phyloP scores from a whole-genome alignment of 2,888 invertebrate species.

The Caenorhabditis sulstoni region DNA sequence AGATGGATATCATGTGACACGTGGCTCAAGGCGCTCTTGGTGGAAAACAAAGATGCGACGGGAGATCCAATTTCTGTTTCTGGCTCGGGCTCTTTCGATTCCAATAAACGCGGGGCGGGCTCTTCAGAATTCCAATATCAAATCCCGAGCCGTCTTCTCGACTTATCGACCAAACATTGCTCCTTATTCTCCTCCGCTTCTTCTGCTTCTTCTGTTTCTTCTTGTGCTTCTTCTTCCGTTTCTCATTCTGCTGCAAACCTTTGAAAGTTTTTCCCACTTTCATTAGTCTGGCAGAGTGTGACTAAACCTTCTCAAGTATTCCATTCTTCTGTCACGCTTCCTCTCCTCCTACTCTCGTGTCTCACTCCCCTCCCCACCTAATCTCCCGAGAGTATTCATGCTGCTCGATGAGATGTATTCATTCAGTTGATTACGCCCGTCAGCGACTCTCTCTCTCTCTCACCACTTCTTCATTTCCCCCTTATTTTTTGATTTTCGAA shows the following conservation, averaged over 20 bases:
- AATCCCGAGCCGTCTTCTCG: slow-evolving; percentile 15
- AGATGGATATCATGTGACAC: slow-evolving; percentile 12
- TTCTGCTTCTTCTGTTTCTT: slow-evolving; percentile 1
- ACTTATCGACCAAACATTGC: slow-evolving; percentile 47
- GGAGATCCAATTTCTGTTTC: slow-evolving; percentile 12
- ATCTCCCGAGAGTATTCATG: neutral
- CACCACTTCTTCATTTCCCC: neutral
- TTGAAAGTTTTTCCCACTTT: neutral
- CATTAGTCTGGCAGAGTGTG: slow-evolving; percentile 4
- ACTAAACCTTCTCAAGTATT: neutral
- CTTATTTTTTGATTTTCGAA: neutral
- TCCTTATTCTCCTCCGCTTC: neutral
- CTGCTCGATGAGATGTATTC: neutral
- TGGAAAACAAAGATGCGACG: slow-evolving; percentile 34
- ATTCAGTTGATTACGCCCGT: neutral
- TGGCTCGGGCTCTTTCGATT: slow-evolving; percentile 11
- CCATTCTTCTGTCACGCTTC: neutral
- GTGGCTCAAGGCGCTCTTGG: slow-evolving; percentile 1
- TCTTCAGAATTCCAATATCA: slow-evolving; percentile 55
- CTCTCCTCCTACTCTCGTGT: neutral
- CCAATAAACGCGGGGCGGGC: slow-evolving; percentile 27
- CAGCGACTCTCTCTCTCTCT: slow-evolving; percentile 4
- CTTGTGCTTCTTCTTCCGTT: neutral
- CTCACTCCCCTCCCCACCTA: too few species aligned
- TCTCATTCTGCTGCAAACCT: slow-evolving; percentile 2